Conservation (phyloP, 2,888 invertebrate genomes). For the Octodonta nipae region DNA sequence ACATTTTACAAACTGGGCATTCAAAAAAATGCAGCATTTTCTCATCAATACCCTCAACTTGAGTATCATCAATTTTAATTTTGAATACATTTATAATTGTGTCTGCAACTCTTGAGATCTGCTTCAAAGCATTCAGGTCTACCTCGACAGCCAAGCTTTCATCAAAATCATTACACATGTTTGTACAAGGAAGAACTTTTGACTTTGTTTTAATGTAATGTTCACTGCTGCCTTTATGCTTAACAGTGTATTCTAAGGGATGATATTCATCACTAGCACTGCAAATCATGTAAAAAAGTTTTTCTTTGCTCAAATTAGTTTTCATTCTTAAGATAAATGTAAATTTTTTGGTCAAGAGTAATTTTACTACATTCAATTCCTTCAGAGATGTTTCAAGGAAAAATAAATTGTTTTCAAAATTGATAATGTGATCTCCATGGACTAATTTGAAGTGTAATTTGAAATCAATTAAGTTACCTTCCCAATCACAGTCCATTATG, state of each 20-base stretch:
- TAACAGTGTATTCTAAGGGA: conserved; percentile 21
- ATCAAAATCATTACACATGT: conserved; percentile 16
- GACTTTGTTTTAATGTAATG: conserved; percentile 25
- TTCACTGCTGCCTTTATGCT: conserved; percentile 23
- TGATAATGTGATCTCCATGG: conserved; percentile 24
- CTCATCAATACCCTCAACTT: conserved; percentile 20
- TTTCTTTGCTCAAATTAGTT: conserved; percentile 16
- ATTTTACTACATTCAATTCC: conserved; percentile 18
- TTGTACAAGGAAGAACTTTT: conserved; percentile 17
- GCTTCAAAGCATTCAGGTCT: conserved; percentile 22
- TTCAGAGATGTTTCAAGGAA: conserved; percentile 21
- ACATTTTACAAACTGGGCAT: conserved; percentile 28
- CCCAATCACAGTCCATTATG: conserved; percentile 19
- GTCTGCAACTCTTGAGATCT: conserved; percentile 19
- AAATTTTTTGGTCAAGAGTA: conserved; percentile 22
- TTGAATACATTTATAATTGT: conserved; percentile 19
- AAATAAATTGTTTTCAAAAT: conserved; percentile 21
- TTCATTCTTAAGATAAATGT: conserved; percentile 22
- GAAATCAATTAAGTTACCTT: conserved; percentile 21
- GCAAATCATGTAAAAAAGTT: conserved; percentile 23
- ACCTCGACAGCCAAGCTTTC: conserved; percentile 18
- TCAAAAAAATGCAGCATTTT: conserved; percentile 26
- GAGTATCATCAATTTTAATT: conserved; percentile 16
- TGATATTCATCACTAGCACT: conserved; percentile 21
- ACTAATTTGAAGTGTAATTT: conserved; percentile 22